Evolutionary conservation across 2,113 vertebrate genomes (phyloP), one percentile per base, ranked within the genome.

Genomic region (Puntigrus tetrazona): DNA sequence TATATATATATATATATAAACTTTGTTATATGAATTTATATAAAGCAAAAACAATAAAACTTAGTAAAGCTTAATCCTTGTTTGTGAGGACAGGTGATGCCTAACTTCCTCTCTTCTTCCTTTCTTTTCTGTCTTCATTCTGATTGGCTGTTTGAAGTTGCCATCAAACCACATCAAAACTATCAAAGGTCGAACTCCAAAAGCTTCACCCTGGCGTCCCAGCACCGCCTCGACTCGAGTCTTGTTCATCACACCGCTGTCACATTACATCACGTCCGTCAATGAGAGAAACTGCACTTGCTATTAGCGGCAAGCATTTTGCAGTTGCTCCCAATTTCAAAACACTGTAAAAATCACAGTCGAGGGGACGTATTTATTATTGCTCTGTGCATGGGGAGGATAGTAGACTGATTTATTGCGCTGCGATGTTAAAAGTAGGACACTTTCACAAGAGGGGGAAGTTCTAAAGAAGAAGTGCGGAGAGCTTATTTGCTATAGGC

Each of bases 401-500:
- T 47, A 73, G 88, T 81, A 84, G 82, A 57, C 87, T 82, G 90
- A 89, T 90, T 88, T 88, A 89, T 88, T 85, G 61, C 45, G 84
- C 78, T 86, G 88, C 85, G 86, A 83, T 91, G 84, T 88, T 91
- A 86, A 92, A 90, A 91, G 88, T 90, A 91, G 89, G 89, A 84
- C 90, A 89, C 91, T 87, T 89, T 88, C 88, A 88, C 86, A 86
- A 86, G 83, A 86, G 80, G 80, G 78, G 78, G 84, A 87, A 84
- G 83, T 86, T 88, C 72, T 82, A 59, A 85, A 90, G 87, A 87
- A 89, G 89, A 83, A 89, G 73, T 84, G 88, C 83, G 89, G 84
- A 85, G 87, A 89, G 88, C 84, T 91, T 88, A 91, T 88, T 92
- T 91, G 90, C 93, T 94, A 92, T 91, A 89, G 92, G 93, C 92